phyloP scores from a whole-genome alignment of 2,113 vertebrate genomes.

The Mastomys natalensis region DNA sequence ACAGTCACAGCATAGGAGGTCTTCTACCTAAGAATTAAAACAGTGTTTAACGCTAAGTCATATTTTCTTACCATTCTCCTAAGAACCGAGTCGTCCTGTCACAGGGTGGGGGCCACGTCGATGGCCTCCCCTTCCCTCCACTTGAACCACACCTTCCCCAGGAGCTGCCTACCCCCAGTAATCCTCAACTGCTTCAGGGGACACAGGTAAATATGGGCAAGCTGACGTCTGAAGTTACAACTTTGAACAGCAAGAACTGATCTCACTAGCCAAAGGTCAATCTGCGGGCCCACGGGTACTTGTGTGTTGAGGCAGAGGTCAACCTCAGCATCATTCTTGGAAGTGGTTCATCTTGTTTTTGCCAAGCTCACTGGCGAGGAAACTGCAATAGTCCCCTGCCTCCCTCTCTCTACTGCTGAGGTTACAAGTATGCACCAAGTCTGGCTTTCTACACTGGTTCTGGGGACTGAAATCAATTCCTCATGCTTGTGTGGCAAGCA shows the following conservation, averaged over 20 bases:
- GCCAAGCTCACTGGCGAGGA: not conserved
- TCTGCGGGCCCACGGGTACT: not conserved
- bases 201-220: not conserved
- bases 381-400: not conserved
- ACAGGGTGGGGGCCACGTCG: not conserved
- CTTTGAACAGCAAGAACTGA: not conserved
- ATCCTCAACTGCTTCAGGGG: not conserved
- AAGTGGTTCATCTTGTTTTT: not conserved
- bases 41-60: not conserved
- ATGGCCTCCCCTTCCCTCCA: not conserved
- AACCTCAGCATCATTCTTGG: not conserved
- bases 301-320: not conserved
- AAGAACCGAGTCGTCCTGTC: not conserved
- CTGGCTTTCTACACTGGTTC: not conserved
- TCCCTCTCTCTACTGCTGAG: not conserved
- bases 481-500: not conserved
- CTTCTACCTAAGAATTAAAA: conserved; percentile 37
- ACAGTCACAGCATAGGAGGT: not conserved
- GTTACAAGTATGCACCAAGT: not conserved
- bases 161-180: conserved; percentile 2
- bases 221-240: not conserved
- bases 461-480: not conserved
- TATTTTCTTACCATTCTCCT: not conserved
- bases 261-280: not conserved
- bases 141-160: not conserved